Conservation (phyloP, 2,888 invertebrate species). For the Dichetophora obliterata region DNA sequence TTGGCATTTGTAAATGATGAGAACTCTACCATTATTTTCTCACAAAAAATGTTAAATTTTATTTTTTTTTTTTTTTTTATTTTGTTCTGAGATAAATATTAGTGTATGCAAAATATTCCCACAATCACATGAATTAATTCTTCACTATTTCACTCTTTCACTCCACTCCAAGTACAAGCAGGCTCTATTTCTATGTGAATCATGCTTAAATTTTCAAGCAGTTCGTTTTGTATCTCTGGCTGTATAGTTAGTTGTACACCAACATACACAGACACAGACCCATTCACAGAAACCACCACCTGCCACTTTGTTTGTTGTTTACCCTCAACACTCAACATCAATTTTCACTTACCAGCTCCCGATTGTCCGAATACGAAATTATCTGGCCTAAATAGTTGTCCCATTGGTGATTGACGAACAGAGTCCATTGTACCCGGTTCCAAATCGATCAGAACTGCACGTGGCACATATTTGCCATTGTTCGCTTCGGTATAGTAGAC, state of each 20-base stretch:
- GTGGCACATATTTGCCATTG: constrained; percentile 82
- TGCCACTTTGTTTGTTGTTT: neutral
- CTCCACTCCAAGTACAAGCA: too few relatives aligned
- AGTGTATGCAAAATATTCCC: too few relatives aligned
- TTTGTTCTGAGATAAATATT: too few relatives aligned
- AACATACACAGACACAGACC: too few relatives aligned
- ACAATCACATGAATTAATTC: too few relatives aligned
- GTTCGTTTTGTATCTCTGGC: too few relatives aligned
- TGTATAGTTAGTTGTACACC: too few relatives aligned
- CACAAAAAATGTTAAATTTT: neutral
- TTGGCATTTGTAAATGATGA: too few relatives aligned
- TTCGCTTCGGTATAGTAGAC: constrained; percentile 86
- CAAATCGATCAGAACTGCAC: constrained; percentile 87
- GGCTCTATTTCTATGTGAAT: neutral
- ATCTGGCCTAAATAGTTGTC: constrained; percentile 86
- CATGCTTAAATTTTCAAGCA: neutral
- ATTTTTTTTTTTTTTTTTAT: neutral
- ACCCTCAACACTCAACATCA: constrained; percentile 35
- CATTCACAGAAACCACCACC: too few relatives aligned
- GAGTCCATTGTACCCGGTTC: constrained; percentile 93
- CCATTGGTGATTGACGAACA: constrained; percentile 83
- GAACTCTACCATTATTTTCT: too few relatives aligned
- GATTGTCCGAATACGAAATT: constrained; percentile 87
- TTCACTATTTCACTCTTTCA: too few relatives aligned
- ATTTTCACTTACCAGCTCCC: constrained; percentile 76